Evolutionary conservation across 2,888 invertebrate species (phyloP), one percentile per base, ranked within the genome.

Genomic region (Agrotis segetum): DNA sequence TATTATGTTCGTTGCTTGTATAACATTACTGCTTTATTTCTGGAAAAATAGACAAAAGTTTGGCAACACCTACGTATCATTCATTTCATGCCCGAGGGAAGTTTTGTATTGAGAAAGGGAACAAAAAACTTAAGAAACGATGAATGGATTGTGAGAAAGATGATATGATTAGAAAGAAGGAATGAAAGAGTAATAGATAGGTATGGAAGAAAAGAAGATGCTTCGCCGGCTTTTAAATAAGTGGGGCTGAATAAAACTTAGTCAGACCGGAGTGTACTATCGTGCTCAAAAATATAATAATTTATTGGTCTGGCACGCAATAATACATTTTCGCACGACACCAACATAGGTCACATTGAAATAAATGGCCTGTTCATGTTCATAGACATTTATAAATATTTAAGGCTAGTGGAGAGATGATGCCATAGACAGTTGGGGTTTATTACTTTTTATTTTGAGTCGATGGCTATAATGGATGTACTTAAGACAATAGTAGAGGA

Each of bases 271-370:
- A 17, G 19, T 1, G 9, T 6, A n/a, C 47, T 52, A 24, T 44
- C 29, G 24, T 29, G n/a, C 7, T 73, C 16, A n/a, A 21, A 56
- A 50, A 64, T 34, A 58, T 47, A 40, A 59, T 47, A 19, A 47
- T 73, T 13, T 34, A 21, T n/a, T 44, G 16, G 49, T 58, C 34
- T 46, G 21, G 19, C 74, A 65, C 46, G 65, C 50, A 58, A 44
- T 65, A 58, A 59, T 0, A 65, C 24, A 73, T 29, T 29, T 47
- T 52, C 5, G 13, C 49, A 72, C 44, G 71, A 62, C 55, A 56
- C 21, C 50, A 29, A 40, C 24, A 19, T 14, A 46, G 56, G 40
- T 74, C 40, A 74, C 52, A 52, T 65, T 65, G 52, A 59, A 58
- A 47, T 69, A 52, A 68, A 59, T 52, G 40, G 19, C n/a, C 19